Conservation (phyloP, 2,888 invertebrate species). For the Tubulanus polymorphus region DNA sequence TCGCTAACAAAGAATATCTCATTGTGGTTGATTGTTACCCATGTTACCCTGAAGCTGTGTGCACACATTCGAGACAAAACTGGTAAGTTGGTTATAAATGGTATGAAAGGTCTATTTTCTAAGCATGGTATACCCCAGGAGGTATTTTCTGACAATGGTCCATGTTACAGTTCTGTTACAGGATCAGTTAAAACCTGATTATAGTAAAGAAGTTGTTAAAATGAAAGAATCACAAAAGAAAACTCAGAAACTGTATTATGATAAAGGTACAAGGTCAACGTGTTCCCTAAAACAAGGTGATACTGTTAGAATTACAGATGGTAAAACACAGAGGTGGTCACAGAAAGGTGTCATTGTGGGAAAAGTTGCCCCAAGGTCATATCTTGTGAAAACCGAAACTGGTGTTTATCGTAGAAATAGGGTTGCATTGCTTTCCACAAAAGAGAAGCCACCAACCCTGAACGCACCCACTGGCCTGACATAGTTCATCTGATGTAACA, state of each 20-base stretch:
- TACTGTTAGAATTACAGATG: conserved; percentile 5
- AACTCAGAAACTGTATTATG: background rate
- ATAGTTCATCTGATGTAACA: too few species aligned
- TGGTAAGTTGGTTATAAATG: background rate
- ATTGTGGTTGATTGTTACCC: conserved; percentile 5
- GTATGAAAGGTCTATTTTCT: conserved; percentile 5
- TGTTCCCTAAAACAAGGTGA: conserved; percentile 2
- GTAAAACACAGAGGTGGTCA: too few species aligned
- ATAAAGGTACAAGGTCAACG: background rate
- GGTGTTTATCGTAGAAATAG: conserved; percentile 1
- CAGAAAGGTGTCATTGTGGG: background rate
- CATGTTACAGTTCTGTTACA: conserved; percentile 6
- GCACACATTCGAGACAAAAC: background rate
- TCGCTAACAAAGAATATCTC: conserved; percentile 6
- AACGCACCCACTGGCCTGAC: too few species aligned
- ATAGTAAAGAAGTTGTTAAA: too few species aligned
- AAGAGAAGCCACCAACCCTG: conserved; percentile 2
- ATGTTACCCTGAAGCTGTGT: conserved; percentile 3
- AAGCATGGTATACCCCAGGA: conserved; percentile 9
- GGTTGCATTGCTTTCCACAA: background rate
- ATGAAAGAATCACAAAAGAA: too few species aligned
- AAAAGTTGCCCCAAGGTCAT: background rate
- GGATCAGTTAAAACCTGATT: too few species aligned
- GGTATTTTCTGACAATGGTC: conserved; percentile 13
- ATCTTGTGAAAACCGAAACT: background rate